Base-by-base conservation (phyloP, 2,113 vertebrate species). In the Sitta europaea region DNA sequence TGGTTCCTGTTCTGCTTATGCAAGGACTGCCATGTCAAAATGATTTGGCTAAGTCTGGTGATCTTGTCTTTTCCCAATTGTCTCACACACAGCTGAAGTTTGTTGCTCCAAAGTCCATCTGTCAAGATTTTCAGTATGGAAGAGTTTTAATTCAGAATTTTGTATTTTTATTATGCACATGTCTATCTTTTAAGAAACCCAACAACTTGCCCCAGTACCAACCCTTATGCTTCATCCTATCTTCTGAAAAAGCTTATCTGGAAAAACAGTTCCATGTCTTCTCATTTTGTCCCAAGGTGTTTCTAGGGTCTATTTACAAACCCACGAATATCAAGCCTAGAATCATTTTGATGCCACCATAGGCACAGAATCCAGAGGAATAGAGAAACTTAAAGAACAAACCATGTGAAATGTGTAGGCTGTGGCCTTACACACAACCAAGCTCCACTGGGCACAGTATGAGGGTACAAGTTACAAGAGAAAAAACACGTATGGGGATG, bases 21-120 rank as follows among this genome's bases (percentile, higher is more conserved):
- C 59, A 77, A 83, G 43, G n/a, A 53, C 47, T 74, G 65, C 59
- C 68, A 88, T 70, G 40, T 55, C 94, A 86, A 96, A 94, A 95
- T 40, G 43, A 93, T 96, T 96, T 92, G 78, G 63, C 71, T 48
- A 48, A 40, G 24, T n/a, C 47, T 33, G 31, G 73, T 36, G 22
- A 63, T 36, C 27, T 48, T 65, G 14, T 72, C 58, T 76, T 92
- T 88, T 80, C 36, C 45, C 85, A 76, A 2, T 53, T 47, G 29
- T 65, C 67, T 85, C 47, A 71, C 21, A 47, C 48, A 48, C 71
- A 92, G 74, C 62, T 90, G 54, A 90, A 92, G 28, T 70, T 80
- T 62, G 71, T 85, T 82, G 19, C 35, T 76, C 36, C 19, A 9
- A 61, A 70, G 71, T 38, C 90, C 62, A 86, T 66, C 71, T 76